Conservation (phyloP, 2,888 invertebrate species). For the Cataglyphis livida region DNA sequence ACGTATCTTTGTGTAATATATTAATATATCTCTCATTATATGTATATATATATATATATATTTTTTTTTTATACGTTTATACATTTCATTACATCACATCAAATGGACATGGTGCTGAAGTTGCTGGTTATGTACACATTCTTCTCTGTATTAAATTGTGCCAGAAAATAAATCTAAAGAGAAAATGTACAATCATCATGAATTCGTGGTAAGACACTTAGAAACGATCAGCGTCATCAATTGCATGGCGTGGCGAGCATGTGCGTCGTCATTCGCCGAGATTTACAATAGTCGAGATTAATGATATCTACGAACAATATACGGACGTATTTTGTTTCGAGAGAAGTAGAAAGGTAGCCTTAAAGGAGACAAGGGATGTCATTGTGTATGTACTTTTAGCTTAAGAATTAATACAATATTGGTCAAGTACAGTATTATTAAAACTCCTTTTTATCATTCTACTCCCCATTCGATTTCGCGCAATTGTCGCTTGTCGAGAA, state of each 20-base stretch:
- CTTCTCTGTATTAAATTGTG: slow-evolving; percentile 78
- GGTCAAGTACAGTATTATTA: slow-evolving; percentile 75
- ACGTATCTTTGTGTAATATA: slow-evolving; percentile 73
- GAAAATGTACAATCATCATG: slow-evolving; percentile 69
- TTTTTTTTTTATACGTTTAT: slow-evolving; percentile 35
- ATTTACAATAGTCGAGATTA: slow-evolving; percentile 34
- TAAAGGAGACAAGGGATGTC: slow-evolving; percentile 9
- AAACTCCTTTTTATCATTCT: slow-evolving; percentile 50
- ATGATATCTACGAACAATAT: slow-evolving; percentile 13
- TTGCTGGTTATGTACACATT: slow-evolving; percentile 76
- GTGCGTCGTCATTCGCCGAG: slow-evolving; percentile 16
- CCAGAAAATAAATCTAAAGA: slow-evolving; percentile 72
- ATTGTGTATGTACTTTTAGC: slow-evolving; percentile 53
- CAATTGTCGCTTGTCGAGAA: neutral
- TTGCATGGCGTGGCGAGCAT: slow-evolving; percentile 16
- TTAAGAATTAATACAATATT: slow-evolving; percentile 71
- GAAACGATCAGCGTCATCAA: slow-evolving; percentile 46
- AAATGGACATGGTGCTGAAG: slow-evolving; percentile 78
- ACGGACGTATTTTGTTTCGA: slow-evolving; percentile 33
- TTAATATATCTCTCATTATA: slow-evolving; percentile 55
- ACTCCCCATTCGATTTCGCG: neutral
- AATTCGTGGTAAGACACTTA: slow-evolving; percentile 42
- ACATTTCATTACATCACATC: slow-evolving; percentile 79
- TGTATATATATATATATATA: neutral
- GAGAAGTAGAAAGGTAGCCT: slow-evolving; percentile 41